These are phyloP conservation scores for Larimichthys crocea DNA, from an alignment of 2,113 vertebrate genomes.

Conservation along the genomic window DNA sequence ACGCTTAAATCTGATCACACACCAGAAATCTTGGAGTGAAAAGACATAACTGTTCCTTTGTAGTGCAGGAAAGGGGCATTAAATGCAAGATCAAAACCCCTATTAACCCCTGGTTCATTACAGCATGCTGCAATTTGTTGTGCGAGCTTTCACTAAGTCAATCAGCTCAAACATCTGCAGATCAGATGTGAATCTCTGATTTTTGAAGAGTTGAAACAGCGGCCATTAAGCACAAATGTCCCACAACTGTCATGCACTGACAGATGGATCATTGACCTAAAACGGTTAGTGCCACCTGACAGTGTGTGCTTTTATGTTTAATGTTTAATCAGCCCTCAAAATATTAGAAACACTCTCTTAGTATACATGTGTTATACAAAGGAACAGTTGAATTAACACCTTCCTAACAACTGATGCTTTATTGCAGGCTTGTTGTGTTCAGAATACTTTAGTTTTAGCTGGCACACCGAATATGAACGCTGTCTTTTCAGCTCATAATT, in stretches of 20 bases:
- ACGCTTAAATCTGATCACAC: neutral
- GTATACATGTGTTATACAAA: neutral
- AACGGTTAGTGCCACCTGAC: conserved; percentile 40
- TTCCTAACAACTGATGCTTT: too few relatives aligned
- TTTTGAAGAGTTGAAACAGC: too few relatives aligned
- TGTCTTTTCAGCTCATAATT: too few relatives aligned
- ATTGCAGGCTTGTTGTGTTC: neutral
- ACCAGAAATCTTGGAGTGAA: neutral
- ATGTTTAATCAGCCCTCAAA: neutral
- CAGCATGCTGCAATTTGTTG: neutral
- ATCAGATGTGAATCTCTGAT: too few relatives aligned
- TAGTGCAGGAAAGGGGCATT: neutral
- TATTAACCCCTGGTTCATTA: neutral
- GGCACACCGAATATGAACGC: neutral
- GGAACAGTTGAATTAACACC: too few relatives aligned
- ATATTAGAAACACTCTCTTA: neutral
- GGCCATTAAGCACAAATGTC: neutral
- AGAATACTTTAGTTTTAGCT: too few relatives aligned
- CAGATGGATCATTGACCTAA: conserved; percentile 57
- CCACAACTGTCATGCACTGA: conserved; percentile 21
- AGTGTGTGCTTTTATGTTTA: neutral
- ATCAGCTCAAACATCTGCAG: neutral
- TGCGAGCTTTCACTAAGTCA: neutral
- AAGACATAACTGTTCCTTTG: neutral
- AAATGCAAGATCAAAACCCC: neutral